These are phyloP conservation scores for Hirundo rustica DNA, from an alignment of 2,797 vertebrate species.

Conservation along the genomic window DNA sequence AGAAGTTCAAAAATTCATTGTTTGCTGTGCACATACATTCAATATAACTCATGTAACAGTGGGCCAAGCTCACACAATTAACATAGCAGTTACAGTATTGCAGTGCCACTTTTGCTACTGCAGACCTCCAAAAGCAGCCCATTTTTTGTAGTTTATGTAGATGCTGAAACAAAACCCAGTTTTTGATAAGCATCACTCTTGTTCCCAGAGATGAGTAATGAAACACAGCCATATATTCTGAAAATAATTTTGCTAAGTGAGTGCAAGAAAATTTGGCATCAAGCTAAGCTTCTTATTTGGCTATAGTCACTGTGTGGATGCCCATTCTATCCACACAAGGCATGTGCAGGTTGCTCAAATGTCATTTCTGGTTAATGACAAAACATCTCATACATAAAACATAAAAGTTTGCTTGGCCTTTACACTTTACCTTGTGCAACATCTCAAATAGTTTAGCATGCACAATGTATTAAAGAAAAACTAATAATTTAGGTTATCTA, in stretches of 20 bases:
- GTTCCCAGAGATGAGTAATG: neutral
- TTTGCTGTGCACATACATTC: neutral
- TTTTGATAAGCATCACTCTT: conserved; percentile 14
- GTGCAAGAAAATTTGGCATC: neutral
- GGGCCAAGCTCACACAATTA: neutral
- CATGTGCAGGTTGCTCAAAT: neutral
- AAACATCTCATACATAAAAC: neutral
- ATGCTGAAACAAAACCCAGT: neutral
- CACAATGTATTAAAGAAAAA: neutral
- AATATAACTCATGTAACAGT: neutral
- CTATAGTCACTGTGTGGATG: neutral
- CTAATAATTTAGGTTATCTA: neutral
- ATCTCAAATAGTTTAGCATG: neutral
- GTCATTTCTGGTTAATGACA: neutral
- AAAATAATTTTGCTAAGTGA: conserved; percentile 23
- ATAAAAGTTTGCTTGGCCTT: neutral
- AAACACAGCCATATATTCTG: neutral
- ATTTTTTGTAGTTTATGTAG: conserved; percentile 4
- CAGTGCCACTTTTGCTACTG: conserved; percentile 17
- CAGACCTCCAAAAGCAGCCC: neutral
- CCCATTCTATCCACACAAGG: neutral
- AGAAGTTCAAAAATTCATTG: neutral
- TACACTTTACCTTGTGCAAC: neutral
- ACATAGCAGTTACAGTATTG: neutral
- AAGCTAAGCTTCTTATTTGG: neutral